Evolutionary conservation across 1,140 invertebrate species (phyloP).

Genomic region (Stegodyphus mimosarum): DNA sequence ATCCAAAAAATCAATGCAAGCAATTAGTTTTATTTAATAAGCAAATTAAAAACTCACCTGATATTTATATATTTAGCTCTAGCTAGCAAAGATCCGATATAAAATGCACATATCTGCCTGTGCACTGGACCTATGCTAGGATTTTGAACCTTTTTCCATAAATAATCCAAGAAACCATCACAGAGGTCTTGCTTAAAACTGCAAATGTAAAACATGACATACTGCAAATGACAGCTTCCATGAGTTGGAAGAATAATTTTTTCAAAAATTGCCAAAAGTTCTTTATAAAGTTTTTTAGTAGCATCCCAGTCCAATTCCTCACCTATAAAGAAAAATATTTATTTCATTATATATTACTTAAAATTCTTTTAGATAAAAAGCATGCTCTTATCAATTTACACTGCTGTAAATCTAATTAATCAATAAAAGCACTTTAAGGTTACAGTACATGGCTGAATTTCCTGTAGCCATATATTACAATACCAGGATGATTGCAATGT

Average conservation of each 20-base stretch:
- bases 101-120: conserved; percentile 78
- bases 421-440: background rate
- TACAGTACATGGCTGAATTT: background rate
- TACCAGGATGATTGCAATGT: background rate
- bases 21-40: background rate
- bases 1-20: background rate
- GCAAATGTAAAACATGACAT: conserved; percentile 81
- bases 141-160: conserved; percentile 81
- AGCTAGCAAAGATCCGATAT: conserved; percentile 81
- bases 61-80: conserved; percentile 77
- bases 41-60: conserved; percentile 70
- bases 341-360: background rate
- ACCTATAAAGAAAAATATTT: conserved; percentile 9
- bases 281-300: conserved; percentile 69
- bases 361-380: background rate
- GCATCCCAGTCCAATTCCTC: conserved; percentile 67
- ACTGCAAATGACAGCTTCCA: conserved; percentile 81
- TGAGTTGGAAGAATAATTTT: conserved; percentile 79
- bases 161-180: conserved; percentile 77
- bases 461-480: background rate
- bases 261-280: conserved; percentile 77
- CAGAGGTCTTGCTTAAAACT: conserved; percentile 75
- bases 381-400: background rate
- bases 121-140: conserved; percentile 75
- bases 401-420: background rate